Percentiles rank a stretch among this genome's conserved stretches.
phyloP scores from a whole-genome alignment of 2,797 vertebrate species.

The Danionella dracula region DNA sequence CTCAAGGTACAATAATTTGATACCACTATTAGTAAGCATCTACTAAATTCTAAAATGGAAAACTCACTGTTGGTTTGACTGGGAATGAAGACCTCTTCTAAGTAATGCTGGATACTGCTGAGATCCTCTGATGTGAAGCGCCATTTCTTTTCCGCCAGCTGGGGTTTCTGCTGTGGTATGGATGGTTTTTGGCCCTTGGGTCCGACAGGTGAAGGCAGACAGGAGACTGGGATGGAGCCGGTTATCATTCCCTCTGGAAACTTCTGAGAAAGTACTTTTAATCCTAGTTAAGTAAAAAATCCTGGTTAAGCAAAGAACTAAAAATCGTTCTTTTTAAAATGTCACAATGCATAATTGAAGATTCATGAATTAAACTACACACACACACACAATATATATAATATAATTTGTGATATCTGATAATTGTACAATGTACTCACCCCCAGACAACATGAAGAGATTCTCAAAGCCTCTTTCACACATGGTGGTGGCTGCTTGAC shows the following conservation, averaged over 20 bases:
- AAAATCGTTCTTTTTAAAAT: no score
- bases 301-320: background rate
- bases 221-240: constrained; percentile 73
- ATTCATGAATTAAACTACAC: no score
- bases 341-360: no score
- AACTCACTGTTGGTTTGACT: constrained; percentile 74
- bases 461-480: constrained; percentile 94
- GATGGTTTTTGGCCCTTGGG: constrained; percentile 53
- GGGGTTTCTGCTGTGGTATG: background rate
- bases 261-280: constrained; percentile 86
- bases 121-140: constrained; percentile 81
- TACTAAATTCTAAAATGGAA: no score
- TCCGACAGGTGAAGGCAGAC: constrained; percentile 54
- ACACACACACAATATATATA: no score
- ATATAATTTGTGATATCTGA: no score
- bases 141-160: constrained; percentile 73
- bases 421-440: constrained; percentile 53
- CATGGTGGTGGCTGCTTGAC: constrained; percentile 87
- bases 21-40: no score
- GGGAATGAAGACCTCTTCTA: constrained; percentile 74
- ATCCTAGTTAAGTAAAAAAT: constrained; percentile 66
- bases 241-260: constrained; percentile 84
- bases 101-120: constrained; percentile 73
- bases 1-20: no score
- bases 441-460: constrained; percentile 92